A percentile compares a stretch with the other conserved stretches of the same genome.
These are phyloP conservation scores for Thera obeliscata DNA, from an alignment of 2,888 invertebrate genomes.

Conservation along the genomic window DNA sequence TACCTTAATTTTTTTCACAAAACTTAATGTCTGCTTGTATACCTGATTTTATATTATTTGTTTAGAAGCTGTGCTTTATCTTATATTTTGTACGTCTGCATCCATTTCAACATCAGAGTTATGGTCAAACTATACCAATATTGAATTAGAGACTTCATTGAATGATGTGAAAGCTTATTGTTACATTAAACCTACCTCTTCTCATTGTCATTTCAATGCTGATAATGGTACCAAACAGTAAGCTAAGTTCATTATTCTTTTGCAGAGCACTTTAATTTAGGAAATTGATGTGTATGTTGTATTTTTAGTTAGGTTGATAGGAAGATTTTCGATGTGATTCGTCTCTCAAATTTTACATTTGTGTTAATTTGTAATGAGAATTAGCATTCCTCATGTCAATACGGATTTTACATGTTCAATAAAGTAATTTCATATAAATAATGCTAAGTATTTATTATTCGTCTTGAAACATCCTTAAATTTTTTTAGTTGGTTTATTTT, in stretches of 20 bases:
- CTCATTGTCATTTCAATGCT: constrained; percentile 82
- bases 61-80: constrained; percentile 76
- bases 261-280: constrained; percentile 56
- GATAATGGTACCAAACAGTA: constrained; percentile 81
- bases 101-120: constrained; percentile 69
- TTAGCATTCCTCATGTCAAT: constrained; percentile 85
- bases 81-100: constrained; percentile 60
- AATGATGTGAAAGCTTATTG: constrained; percentile 71
- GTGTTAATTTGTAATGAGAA: constrained; percentile 85
- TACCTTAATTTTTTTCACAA: constrained; percentile 73
- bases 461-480: no score
- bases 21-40: constrained; percentile 71
- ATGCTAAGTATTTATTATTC: not conserved
- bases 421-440: constrained; percentile 84
- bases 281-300: constrained; percentile 72
- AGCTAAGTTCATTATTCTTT: constrained; percentile 62
- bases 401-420: constrained; percentile 85
- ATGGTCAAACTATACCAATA: constrained; percentile 73
- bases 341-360: constrained; percentile 84
- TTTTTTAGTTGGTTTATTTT: no score
- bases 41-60: constrained; percentile 54
- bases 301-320: constrained; percentile 83
- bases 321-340: constrained; percentile 84
- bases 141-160: constrained; percentile 81
- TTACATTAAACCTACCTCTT: constrained; percentile 82